Base-by-base conservation (phyloP, 53 echinoderm and acorn worm genomes). In the Paracentrotus lividus region DNA sequence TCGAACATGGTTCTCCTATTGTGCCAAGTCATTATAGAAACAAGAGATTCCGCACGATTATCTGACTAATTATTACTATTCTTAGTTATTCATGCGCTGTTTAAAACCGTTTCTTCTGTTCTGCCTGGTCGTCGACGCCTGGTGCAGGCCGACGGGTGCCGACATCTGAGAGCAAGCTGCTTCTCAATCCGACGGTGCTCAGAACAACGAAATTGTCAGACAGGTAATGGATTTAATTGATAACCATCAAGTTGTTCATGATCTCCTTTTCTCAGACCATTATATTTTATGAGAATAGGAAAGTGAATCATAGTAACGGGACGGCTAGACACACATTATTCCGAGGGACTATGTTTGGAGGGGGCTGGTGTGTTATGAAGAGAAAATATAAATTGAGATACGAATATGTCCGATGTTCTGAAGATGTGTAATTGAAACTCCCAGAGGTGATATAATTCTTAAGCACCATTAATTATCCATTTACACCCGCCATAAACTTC, bases 221-320 rank as follows among this genome's bases (percentile, higher is more conserved):
- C 90, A 90, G 90, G 90, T 72, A 90, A 72, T 90, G 75, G 69
- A 34, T 68, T 67, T 90, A 69, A 68, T 69, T 69, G 68, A 49
- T 47, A 49, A 90, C 53, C 8, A 69, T 55, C 68, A 69, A 68
- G 90, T 42, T 52, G 66, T 72, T 47, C 33, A 47, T 72, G 72
- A 33, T 51, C 72, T 49, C 72, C 68, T 32, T 90, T 44, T 54
- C 36, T 66, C 24, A 43, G 42, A 64, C 89, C 52, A 90, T 90
- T 75, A 90, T 75, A 29, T 53, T 90, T 90, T 90, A 90, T 52
- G 90, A 45, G 90, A 72, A 0, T 18, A 90, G 90, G 90, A 90
- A 90, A 21, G 13, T 90, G 90, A 90, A 26, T 90, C 90, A 90
- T 58, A 58, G 9, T 47, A 45, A 89, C 16, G 40, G 0, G 42